Base-by-base conservation (phyloP, 2,888 invertebrate species). In the Drosophila putrida region DNA sequence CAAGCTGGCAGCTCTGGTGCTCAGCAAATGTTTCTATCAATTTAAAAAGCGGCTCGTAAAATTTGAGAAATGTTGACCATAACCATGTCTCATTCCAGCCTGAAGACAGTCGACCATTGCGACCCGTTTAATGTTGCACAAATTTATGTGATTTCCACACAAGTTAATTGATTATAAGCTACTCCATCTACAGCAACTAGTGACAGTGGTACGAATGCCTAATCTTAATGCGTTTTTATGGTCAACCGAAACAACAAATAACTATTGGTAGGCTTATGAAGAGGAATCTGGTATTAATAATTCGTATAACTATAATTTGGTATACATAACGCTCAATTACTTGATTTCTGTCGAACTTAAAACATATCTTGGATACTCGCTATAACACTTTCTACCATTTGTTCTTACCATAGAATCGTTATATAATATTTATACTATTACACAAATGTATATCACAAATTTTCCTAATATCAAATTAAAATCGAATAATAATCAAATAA, bases 61-160 rank as follows among this genome's bases (percentile, higher is more conserved):
- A 84, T 82, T 82, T 85, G 70, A 78, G 80, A 85, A 70, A 85
- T 88, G 83, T 66, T 78, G 73, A 60, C 80, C 78, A 71, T 78
- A 75, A 68, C 75, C 72, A 72, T 72, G 79, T 77, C 64, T 63
- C 25, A 38, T 27, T 58, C 13, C 50, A 72, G 55, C 36, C 27
- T 25, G 33, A 28, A 44, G 39, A 36, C 60, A 49, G 35, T 44
- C 39, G 38, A 38, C 47, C 20, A 44, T 35, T 64, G 71, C 76
- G 70, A 78, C 67, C 80, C 86, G 81, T 82, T 86, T 86, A 82
- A 82, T 74, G 83, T 79, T 82, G 63, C 79, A 71, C 70, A 76
- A 90, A 90, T 91, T 90, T 91, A 91, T 90, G 89, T 81, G 84
- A 87, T 87, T 89, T 90, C 79, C 87, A 77, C 85, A 86, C 80